Base-by-base conservation (phyloP, 2,797 vertebrate genomes). In the Hypotaenidia okinawae region DNA sequence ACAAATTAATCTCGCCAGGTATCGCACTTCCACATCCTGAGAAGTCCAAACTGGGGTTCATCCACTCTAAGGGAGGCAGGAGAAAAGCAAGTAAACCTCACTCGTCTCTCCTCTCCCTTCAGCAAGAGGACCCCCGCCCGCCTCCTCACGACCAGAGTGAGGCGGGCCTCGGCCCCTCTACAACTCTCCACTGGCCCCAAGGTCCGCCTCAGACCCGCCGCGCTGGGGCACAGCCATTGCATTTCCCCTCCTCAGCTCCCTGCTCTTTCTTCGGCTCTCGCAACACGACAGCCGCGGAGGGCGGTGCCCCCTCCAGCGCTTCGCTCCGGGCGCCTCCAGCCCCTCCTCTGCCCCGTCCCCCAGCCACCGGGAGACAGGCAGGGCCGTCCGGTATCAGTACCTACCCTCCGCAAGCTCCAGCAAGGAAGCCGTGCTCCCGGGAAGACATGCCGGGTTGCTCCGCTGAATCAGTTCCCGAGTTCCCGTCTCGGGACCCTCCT, bases 341-440 rank as follows among this genome's bases (percentile, higher is more conserved):
- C 28, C 23, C 57, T 43, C 39, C 39, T 37, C 49, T n/a, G n/a
- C 54, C 49, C 72, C 22, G 2, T 51, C 11, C 52, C n/a, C n/a
- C 10, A 21, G 37, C 49, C 59, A 47, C 54, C 28, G 22, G 13
- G 54, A 14, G 30, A 45, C 64, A 55, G 69, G 76, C 33, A 6
- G 37, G 30, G 55, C 66, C 59, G 30, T 47, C 59, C 32, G 4
- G 66, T 52, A 15, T 28, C 64, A 1, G 58, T 87, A 97, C 97
- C 7, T 94, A 97, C 97, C 94, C 87, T 88, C 84, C 73, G 74
- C 95, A 58, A 52, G 92, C 90, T 54, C 85, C 95, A 15, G 89
- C 88, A 6, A 84, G 88, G 83, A 72, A 90, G 69, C 90, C 84
- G 30, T 8, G 82, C 80, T 96, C 92, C 87, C 47, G 88, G 85